A percentile compares a stretch with the other conserved stretches of the same genome.
phyloP scores from a whole-genome alignment of 1,140 invertebrate genomes.

The Rhyzopertha dominica region DNA sequence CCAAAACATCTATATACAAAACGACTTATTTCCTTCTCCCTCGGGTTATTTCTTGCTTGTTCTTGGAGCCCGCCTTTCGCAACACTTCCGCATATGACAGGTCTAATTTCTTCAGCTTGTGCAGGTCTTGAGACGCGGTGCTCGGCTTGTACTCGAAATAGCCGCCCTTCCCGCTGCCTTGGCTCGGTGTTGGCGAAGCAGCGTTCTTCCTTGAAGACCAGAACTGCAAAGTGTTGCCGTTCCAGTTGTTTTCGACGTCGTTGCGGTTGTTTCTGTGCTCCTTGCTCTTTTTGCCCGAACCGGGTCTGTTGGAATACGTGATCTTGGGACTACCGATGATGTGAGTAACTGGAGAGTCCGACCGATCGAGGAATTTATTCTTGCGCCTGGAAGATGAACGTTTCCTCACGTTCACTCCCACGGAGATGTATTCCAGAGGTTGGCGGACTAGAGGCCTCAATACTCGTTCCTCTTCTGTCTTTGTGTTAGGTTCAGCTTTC shows the following conservation, averaged over 20 bases:
- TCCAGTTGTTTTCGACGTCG: conserved; percentile 50
- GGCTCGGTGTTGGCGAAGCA: conserved; percentile 51
- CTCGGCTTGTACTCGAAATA: conserved; percentile 61
- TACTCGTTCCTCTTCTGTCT: conserved; percentile 37
- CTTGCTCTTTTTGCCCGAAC: conserved; percentile 50
- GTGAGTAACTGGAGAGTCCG: conserved; percentile 56
- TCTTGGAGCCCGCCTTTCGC: conserved; percentile 57
- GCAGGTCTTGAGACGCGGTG: conserved; percentile 71
- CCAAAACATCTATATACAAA: background rate
- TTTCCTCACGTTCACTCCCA: conserved; percentile 54
- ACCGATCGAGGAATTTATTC: conserved; percentile 56
- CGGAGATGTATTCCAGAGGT: conserved; percentile 59
- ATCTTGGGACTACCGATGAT: conserved; percentile 53
- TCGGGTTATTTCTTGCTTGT: conserved; percentile 28
- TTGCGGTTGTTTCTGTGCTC: conserved; percentile 18
- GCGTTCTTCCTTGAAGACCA: conserved; percentile 53
- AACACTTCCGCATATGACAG: conserved; percentile 79
- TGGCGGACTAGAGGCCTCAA: conserved; percentile 58
- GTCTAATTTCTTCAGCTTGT: conserved; percentile 72
- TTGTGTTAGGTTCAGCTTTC: conserved; percentile 47
- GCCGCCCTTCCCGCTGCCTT: conserved; percentile 47
- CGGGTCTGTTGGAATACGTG: conserved; percentile 52
- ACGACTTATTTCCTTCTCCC: conserved; percentile 26
- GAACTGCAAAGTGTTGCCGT: conserved; percentile 60
- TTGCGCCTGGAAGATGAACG: conserved; percentile 58